Percentiles rank a stretch among this genome's conserved stretches.
Conservation (phyloP, 2,888 invertebrate genomes). For the Cynaeus angustus region DNA sequence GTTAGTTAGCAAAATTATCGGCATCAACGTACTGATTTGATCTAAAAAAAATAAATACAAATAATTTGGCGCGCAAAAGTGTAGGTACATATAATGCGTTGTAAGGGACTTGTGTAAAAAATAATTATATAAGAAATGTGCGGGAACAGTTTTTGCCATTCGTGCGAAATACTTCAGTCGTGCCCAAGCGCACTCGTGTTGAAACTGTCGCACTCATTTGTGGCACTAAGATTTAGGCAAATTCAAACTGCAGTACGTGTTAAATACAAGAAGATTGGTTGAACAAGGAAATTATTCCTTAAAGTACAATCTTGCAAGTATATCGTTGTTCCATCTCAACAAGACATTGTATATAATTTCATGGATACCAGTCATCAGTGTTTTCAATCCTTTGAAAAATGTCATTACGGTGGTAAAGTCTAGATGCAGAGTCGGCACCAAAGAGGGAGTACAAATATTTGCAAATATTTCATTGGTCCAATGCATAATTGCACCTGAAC, state of each 20-base stretch:
- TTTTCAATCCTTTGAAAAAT: constrained; percentile 64
- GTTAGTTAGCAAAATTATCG: no score
- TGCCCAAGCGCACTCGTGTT: no score
- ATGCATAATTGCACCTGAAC: constrained; percentile 71
- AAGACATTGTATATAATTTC: constrained; percentile 53
- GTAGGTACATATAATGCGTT: no score
- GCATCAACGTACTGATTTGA: no score
- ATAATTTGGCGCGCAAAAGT: no score
- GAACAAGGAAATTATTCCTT: constrained; percentile 60
- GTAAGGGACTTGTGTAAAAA: no score
- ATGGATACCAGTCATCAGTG: constrained; percentile 29
- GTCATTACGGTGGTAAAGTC: constrained; percentile 61
- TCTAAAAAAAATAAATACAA: no score
- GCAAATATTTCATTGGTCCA: constrained; percentile 72
- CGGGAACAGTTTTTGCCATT: no score
- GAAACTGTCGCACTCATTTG: no score
- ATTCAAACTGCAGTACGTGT: constrained; percentile 71
- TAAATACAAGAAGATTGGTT: constrained; percentile 72
- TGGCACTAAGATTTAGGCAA: constrained; percentile 71
- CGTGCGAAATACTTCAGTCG: no score
- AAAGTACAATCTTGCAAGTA: constrained; percentile 59
- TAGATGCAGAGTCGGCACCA: constrained; percentile 71
- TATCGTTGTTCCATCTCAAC: constrained; percentile 54
- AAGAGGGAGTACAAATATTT: constrained; percentile 71
- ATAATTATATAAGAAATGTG: no score